Evolutionary conservation across 2,797 vertebrate genomes (phyloP).

Genomic region (Amniataba percoides): DNA sequence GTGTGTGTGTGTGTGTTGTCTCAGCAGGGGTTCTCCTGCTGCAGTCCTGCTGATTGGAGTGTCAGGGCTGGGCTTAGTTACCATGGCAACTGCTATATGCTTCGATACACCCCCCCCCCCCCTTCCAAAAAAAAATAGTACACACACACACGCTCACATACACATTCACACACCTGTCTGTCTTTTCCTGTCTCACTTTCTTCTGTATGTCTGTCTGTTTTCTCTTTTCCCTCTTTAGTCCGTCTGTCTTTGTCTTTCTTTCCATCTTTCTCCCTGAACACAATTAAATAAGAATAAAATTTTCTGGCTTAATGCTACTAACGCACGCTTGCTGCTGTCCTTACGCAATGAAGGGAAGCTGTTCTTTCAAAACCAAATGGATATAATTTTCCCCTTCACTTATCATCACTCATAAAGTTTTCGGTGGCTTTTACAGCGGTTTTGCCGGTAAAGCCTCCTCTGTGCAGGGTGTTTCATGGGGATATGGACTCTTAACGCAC

Average conservation of each 20-base stretch:
- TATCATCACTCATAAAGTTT: slow-evolving; percentile 48
- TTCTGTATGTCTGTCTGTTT: slow-evolving; percentile 29
- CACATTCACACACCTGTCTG: slow-evolving; percentile 27
- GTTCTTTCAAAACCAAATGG: slow-evolving; percentile 42
- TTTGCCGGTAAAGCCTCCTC: slow-evolving; percentile 42
- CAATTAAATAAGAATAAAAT: slow-evolving; percentile 32
- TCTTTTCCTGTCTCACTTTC: slow-evolving; percentile 25
- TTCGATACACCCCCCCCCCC: slow-evolving; percentile 53
- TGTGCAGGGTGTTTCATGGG: slow-evolving; percentile 44
- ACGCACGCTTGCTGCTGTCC: slow-evolving; percentile 14
- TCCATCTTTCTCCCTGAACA: not conserved
- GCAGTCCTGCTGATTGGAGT: slow-evolving; percentile 85
- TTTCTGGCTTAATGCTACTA: slow-evolving; percentile 43
- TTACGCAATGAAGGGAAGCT: slow-evolving; percentile 21
- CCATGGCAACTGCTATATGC: slow-evolving; percentile 80
- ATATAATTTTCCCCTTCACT: slow-evolving; percentile 47
- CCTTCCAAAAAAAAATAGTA: not conserved
- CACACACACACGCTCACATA: not conserved
- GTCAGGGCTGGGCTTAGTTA: slow-evolving; percentile 82
- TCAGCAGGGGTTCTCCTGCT: slow-evolving; percentile 85
- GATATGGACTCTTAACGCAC: slow-evolving; percentile 47
- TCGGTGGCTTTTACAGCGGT: slow-evolving; percentile 42
- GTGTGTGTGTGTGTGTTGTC: slow-evolving; percentile 60
- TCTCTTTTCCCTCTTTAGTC: slow-evolving; percentile 17
- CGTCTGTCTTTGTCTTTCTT: slow-evolving; percentile 10